Conservation (phyloP, 2,797 vertebrate genomes). For the Acipenser ruthenus region DNA sequence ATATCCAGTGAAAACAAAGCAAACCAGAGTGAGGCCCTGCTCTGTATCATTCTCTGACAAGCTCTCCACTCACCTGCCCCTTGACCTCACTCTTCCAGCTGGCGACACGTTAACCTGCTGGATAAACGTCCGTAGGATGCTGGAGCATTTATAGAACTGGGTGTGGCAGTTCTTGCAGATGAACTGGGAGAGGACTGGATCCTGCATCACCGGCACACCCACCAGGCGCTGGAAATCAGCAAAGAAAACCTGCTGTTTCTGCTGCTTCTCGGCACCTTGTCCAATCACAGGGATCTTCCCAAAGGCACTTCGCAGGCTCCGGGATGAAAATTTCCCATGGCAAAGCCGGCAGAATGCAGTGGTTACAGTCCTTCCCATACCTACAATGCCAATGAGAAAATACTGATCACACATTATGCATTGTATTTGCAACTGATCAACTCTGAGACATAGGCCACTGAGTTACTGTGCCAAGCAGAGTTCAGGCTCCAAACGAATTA, state of each 20-base stretch:
- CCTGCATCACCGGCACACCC: conserved; percentile 70
- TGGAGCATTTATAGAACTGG: conserved; percentile 92
- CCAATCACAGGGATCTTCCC: conserved; percentile 47
- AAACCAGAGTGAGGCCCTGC: no score
- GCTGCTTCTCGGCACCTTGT: conserved; percentile 26
- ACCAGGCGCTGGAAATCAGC: conserved; percentile 83
- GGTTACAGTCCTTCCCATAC: conserved; percentile 35
- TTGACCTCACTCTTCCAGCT: conserved; percentile 36
- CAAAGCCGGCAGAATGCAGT: conserved; percentile 81
- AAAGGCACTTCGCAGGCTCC: conserved; percentile 77
- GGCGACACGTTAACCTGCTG: conserved; percentile 78
- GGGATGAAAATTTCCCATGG: conserved; percentile 83
- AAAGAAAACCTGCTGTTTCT: conserved; percentile 66
- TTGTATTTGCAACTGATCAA: no score
- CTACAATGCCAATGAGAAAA: conserved; percentile 26
- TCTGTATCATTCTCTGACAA: no score
- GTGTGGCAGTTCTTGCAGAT: conserved; percentile 87
- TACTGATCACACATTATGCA: no score
- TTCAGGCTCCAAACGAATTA: no score
- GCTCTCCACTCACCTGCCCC: conserved; percentile 48
- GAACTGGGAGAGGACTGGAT: conserved; percentile 73
- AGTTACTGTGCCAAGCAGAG: no score
- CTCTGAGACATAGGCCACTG: no score
- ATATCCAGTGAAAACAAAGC: no score
- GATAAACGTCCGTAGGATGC: conserved; percentile 75